A percentile compares a stretch with the other conserved stretches of the same genome.
Evolutionary conservation across 2,888 invertebrate genomes (phyloP).

Genomic region (Torymus texanus): DNA sequence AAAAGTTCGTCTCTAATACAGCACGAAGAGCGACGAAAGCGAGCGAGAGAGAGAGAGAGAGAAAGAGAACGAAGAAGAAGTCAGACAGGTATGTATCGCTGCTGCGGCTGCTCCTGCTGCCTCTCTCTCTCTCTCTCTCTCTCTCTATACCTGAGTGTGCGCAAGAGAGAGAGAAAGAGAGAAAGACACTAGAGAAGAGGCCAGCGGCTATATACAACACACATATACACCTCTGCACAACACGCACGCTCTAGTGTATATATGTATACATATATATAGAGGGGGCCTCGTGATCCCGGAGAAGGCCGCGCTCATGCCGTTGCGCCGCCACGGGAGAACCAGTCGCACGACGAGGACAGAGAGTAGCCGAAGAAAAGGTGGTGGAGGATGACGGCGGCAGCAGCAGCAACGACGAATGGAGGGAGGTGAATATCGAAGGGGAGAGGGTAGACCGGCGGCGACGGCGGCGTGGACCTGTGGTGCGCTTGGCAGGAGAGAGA

Average conservation of each 20-base stretch:
- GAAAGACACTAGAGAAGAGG: conserved; percentile 41
- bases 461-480: conserved; percentile 22
- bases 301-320: conserved; percentile 34
- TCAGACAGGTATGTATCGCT: conserved; percentile 47
- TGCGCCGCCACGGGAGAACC: too few species aligned
- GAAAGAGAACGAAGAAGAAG: conserved; percentile 39
- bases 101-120: conserved; percentile 7
- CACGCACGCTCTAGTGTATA: conserved; percentile 18
- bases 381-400: conserved; percentile 27
- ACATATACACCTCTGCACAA: conserved; percentile 12
- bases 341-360: conserved; percentile 29
- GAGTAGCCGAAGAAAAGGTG: conserved; percentile 55
- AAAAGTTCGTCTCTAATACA: conserved; percentile 39
- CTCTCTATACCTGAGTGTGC: conserved; percentile 33
- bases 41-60: conserved; percentile 36
- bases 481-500: conserved; percentile 15
- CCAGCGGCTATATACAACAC: conserved; percentile 10
- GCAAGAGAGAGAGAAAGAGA: too few species aligned
- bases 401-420: conserved; percentile 54
- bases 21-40: conserved; percentile 33
- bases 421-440: conserved; percentile 57
- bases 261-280: background rate
- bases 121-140: conserved; percentile 8
- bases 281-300: conserved; percentile 53
- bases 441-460: conserved; percentile 55